Conservation (phyloP, 2,113 vertebrate species). For the Heliornis fulica region DNA sequence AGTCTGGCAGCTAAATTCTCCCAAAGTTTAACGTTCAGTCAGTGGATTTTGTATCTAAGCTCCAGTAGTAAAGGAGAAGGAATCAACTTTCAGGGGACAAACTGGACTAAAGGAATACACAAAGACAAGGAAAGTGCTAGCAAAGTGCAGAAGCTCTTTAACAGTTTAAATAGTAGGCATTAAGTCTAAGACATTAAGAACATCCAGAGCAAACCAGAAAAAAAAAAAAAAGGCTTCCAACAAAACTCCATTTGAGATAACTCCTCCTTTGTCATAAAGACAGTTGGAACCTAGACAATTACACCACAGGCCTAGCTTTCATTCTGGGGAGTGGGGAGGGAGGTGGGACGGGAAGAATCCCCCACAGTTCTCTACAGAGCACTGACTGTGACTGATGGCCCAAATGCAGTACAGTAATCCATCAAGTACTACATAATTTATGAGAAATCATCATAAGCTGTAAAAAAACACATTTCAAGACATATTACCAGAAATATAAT, state of each 20-base stretch:
- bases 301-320: background rate
- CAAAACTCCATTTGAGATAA: background rate
- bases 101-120: background rate
- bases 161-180: background rate
- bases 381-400: background rate
- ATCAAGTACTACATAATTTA: background rate
- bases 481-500: background rate
- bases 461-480: background rate
- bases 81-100: background rate
- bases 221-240: background rate
- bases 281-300: background rate
- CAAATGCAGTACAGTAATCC: background rate
- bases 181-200: background rate
- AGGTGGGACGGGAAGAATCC: too few relatives aligned
- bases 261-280: background rate
- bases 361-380: background rate
- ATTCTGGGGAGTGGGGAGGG: fast-evolving
- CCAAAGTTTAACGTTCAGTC: background rate
- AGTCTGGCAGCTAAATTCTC: background rate
- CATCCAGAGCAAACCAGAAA: background rate
- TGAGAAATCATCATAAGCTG: background rate
- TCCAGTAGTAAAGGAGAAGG: background rate
- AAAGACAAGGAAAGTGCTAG: background rate
- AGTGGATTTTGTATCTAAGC: background rate
- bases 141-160: background rate